These are phyloP conservation scores for Bos taurus DNA, from an alignment of 2,113 vertebrate genomes.

Conservation along the genomic window DNA sequence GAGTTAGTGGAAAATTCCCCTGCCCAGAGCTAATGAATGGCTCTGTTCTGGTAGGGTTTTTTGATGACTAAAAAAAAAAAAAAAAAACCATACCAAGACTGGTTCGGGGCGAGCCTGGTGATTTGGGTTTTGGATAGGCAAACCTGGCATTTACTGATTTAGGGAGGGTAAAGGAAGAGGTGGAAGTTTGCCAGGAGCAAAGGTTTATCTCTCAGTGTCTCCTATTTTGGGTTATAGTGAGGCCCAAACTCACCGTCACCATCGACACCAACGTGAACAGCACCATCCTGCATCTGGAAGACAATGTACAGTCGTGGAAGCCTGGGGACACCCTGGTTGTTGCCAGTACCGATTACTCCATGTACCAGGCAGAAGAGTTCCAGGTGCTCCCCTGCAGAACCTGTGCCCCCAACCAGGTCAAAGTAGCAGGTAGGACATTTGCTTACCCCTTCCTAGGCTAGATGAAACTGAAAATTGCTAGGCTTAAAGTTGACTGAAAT, in stretches of 20 bases:
- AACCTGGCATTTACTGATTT: neutral
- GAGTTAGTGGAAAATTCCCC: slow-evolving; percentile 76
- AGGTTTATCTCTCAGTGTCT: neutral
- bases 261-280: slow-evolving; percentile 87
- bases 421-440: slow-evolving; percentile 87
- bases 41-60: slow-evolving; percentile 54
- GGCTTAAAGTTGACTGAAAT: neutral
- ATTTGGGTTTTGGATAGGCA: slow-evolving; percentile 13
- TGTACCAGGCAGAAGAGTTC: slow-evolving; percentile 91
- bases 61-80: slow-evolving; percentile 41
- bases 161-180: neutral
- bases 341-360: slow-evolving; percentile 87
- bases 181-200: neutral
- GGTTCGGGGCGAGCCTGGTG: slow-evolving; percentile 11
- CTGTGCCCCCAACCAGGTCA: slow-evolving; percentile 87
- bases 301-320: slow-evolving; percentile 79
- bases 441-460: fast-evolving
- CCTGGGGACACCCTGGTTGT: slow-evolving; percentile 82
- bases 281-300: slow-evolving; percentile 80
- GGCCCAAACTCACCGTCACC: slow-evolving; percentile 89
- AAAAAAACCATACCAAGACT: neutral
- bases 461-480: neutral
- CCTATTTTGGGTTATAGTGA: slow-evolving; percentile 80
- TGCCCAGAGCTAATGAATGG: slow-evolving; percentile 66
- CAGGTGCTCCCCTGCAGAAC: slow-evolving; percentile 80